Conservation (phyloP, 2,113 vertebrate species). For the Chaenocephalus aceratus region DNA sequence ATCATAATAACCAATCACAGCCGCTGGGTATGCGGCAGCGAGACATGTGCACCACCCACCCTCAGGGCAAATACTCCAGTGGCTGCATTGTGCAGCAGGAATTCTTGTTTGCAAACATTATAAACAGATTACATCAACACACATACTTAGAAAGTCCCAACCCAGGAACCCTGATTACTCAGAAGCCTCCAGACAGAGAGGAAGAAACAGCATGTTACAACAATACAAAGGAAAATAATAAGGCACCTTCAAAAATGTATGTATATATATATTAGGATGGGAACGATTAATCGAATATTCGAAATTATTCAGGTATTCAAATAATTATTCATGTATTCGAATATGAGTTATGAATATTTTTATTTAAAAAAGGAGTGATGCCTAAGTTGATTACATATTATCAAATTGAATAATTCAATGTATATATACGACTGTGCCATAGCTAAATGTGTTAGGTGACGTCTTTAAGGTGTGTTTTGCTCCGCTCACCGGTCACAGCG, state of each 20-base stretch:
- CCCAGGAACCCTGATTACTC: conserved; percentile 34
- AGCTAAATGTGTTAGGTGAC: too few species aligned
- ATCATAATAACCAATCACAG: conserved; percentile 75
- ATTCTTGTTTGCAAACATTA: conserved; percentile 79
- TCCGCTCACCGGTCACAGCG: too few species aligned
- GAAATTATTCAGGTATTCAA: too few species aligned
- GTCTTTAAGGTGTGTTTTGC: too few species aligned
- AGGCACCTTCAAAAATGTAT: not conserved
- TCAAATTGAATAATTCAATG: too few species aligned
- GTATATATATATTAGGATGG: too few species aligned
- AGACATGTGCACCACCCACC: conserved; percentile 77
- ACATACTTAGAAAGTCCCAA: conserved; percentile 36
- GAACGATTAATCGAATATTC: too few species aligned
- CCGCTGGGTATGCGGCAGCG: conserved; percentile 61
- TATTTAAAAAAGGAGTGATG: too few species aligned
- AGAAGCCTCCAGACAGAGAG: conserved; percentile 1
- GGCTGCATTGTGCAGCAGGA: conserved; percentile 82
- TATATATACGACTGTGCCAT: too few species aligned
- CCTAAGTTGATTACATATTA: too few species aligned
- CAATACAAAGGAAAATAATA: not conserved
- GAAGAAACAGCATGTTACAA: conserved; percentile 27
- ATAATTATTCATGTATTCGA: too few species aligned
- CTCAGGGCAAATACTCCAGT: conserved; percentile 74
- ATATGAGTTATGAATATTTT: too few species aligned
- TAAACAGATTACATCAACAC: conserved; percentile 76